These are phyloP conservation scores for Tipula helvola DNA, from an alignment of 2,888 invertebrate genomes.

Conservation along the genomic window DNA sequence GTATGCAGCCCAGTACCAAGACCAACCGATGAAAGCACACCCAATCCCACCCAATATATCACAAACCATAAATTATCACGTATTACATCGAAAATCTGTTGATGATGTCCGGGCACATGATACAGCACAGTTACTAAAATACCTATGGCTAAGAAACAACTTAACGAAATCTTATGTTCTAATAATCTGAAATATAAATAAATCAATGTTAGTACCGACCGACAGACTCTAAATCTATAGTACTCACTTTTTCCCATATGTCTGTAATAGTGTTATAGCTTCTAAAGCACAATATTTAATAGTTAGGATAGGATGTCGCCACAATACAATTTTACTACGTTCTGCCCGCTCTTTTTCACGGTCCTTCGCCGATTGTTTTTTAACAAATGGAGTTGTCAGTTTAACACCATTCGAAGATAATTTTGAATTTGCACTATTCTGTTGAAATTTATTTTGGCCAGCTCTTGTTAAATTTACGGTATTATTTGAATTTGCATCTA, in stretches of 20 bases:
- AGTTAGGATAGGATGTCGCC: slow-evolving; percentile 68
- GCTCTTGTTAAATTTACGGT: background rate
- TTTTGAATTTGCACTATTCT: slow-evolving; percentile 11
- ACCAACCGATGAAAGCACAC: slow-evolving; percentile 94
- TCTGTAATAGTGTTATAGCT: slow-evolving; percentile 47
- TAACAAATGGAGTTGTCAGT: slow-evolving; percentile 20
- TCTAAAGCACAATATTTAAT: slow-evolving; percentile 69
- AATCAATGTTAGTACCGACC: background rate
- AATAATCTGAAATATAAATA: slow-evolving; percentile 23
- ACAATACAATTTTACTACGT: slow-evolving; percentile 56
- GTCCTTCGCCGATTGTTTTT: slow-evolving; percentile 23
- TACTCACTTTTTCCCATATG: slow-evolving; percentile 45
- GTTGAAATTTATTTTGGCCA: slow-evolving; percentile 18
- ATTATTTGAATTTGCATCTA: background rate
- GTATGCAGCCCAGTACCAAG: slow-evolving; percentile 98
- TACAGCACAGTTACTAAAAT: slow-evolving; percentile 30
- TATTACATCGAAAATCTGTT: slow-evolving; percentile 28
- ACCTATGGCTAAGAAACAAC: slow-evolving; percentile 29
- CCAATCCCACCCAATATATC: slow-evolving; percentile 85
- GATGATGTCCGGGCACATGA: slow-evolving; percentile 33
- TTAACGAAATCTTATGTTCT: slow-evolving; percentile 29
- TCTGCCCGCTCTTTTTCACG: slow-evolving; percentile 43
- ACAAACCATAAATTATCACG: slow-evolving; percentile 34
- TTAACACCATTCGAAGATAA: slow-evolving; percentile 15
- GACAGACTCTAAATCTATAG: background rate